phyloP scores from a whole-genome alignment of 2,113 vertebrate species.

The Lepidothrix coronata region DNA sequence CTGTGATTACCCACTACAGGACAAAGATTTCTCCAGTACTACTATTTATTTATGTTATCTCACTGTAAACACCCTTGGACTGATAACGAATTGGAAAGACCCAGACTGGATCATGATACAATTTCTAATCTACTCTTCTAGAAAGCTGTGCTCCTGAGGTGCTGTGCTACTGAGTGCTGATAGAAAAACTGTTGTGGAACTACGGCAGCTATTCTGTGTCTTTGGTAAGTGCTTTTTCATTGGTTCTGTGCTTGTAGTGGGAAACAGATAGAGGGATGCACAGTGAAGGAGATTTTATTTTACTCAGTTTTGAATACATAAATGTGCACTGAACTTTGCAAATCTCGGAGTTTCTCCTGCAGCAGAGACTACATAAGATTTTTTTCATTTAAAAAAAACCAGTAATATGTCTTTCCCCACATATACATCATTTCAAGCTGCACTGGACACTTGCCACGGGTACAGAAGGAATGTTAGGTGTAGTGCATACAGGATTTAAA shows the following conservation, averaged over 20 bases:
- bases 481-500: not conserved
- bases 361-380: not conserved
- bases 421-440: not conserved
- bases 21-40: constrained; percentile 20
- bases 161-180: not conserved
- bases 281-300: not conserved
- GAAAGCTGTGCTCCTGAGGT: not conserved
- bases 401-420: accelerated
- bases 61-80: not conserved
- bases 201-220: not conserved
- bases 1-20: not conserved
- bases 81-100: not conserved
- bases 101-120: not conserved
- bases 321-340: not conserved
- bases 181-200: not conserved
- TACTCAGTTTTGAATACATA: not conserved
- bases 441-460: not conserved
- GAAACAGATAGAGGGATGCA: not conserved
- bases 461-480: not conserved
- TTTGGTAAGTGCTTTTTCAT: not conserved
- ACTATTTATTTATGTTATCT: constrained; percentile 6
- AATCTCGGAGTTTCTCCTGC: not conserved
- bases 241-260: not conserved
- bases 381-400: not conserved
- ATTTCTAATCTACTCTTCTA: not conserved